Base-by-base conservation (phyloP, 2,888 invertebrate genomes). In the Chrysotoxum bicinctum region DNA sequence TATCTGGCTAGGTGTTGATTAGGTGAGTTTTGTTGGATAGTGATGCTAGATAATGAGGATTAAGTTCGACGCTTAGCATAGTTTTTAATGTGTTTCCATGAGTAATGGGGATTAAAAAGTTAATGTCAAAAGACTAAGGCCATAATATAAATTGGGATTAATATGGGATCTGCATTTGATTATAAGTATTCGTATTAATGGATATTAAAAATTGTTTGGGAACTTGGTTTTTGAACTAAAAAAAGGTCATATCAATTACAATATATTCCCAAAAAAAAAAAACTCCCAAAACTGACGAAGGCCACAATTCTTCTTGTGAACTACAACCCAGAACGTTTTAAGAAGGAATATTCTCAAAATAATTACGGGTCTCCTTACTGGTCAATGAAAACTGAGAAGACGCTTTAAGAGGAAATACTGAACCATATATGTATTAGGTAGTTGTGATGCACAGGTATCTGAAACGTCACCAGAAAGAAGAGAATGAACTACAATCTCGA, bases 1-100 rank as follows among this genome's bases (percentile, higher is more conserved):
- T 45, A 58, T 68, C 80, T 73, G 72, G 84, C 68, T 62, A 62
- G 76, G 76, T 76, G 62, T 72, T 81, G 75, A 76, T 81, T 85
- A 73, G 81, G 81, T 40, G 6, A 50, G 68, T 81, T 69, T 64
- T 43, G 45, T n/a, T n/a, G 40, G 26, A 30, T 52, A 37, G 10
- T 16, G 30, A 76, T 60, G 52, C 8, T 26, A 26, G 21, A 68
- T 81, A 76, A 81, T 73, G 68, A 50, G 66, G 66, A 50, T 66
- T 66, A 64, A 10, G 35, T 50, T 66, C 19, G 35, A 32, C 21
- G 21, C n/a, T 21, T 9, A 30, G 5, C 19, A 45, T 37, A 35
- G 3, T 0, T 32, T 16, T 32, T 30, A 30, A 54, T 54, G 30
- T 16, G 9, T 58, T 19, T 16, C 12, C 32, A 35, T 56, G 7